phyloP scores from a whole-genome alignment of 2,797 vertebrate species.

The Dallia pectoralis region DNA sequence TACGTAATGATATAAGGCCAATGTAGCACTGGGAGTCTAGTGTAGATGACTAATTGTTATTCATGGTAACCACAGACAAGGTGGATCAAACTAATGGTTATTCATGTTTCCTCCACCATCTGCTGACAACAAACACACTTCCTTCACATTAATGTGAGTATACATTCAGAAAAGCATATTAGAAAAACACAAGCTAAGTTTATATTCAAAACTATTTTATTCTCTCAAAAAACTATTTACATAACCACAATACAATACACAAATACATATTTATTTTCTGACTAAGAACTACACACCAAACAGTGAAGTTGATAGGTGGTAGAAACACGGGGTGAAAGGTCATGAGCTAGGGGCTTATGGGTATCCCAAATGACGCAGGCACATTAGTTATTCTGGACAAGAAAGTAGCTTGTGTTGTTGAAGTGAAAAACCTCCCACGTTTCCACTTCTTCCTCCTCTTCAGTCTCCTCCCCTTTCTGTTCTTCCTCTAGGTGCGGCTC shows the following conservation, averaged over 20 bases:
- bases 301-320: neutral
- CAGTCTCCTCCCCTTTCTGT: slow-evolving; percentile 21
- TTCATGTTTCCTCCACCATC: no score
- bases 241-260: neutral
- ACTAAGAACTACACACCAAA: neutral
- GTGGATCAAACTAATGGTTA: no score
- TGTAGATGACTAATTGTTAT: neutral
- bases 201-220: slow-evolving; percentile 1
- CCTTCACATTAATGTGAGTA: neutral
- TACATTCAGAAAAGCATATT: neutral
- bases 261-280: neutral
- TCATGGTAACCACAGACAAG: neutral
- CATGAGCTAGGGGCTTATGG: neutral
- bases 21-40: no score
- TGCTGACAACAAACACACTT: neutral
- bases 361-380: neutral
- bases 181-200: neutral
- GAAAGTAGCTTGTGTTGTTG: slow-evolving; percentile 73
- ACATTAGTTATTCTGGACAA: slow-evolving; percentile 28
- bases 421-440: slow-evolving; percentile 55
- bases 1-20: no score
- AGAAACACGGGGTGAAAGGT: neutral
- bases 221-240: neutral
- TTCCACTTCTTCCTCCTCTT: slow-evolving; percentile 40
- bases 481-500: slow-evolving; percentile 17